Conservation (phyloP, 2,797 vertebrate genomes). For the Discoglossus pictus region DNA sequence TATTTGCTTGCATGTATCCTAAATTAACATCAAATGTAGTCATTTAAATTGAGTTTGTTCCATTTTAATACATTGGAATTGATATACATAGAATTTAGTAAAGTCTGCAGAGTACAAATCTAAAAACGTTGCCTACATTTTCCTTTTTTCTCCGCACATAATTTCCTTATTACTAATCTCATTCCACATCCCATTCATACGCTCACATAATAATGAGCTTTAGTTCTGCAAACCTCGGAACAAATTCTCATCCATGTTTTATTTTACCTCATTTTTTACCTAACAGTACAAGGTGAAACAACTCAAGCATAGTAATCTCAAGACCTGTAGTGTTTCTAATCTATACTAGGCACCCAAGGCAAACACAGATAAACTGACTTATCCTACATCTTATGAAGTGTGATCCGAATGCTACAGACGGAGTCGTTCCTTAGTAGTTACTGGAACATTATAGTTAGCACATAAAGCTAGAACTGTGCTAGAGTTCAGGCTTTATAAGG, state of each 20-base stretch:
- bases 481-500: too few species aligned
- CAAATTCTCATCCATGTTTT: background rate
- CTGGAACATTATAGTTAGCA: too few species aligned
- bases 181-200: constrained; percentile 4
- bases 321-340: constrained; percentile 31
- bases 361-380: constrained; percentile 32
- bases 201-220: constrained; percentile 4
- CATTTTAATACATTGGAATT: too few species aligned
- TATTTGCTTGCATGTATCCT: too few species aligned
- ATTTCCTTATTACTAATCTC: constrained; percentile 30
- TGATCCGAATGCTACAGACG: constrained; percentile 7
- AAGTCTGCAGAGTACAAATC: too few species aligned
- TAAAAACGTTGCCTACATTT: background rate
- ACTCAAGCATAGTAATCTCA: constrained; percentile 37
- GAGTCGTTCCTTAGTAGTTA: too few species aligned
- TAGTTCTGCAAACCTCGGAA: constrained; percentile 6
- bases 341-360: background rate
- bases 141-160: constrained; percentile 10
- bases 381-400: constrained; percentile 10
- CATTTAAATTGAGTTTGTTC: too few species aligned
- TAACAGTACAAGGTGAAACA: constrained; percentile 12
- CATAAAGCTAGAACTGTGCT: too few species aligned
- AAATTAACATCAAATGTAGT: too few species aligned
- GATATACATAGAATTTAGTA: too few species aligned
- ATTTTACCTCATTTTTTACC: constrained; percentile 6